A percentile compares a stretch with the other conserved stretches of the same genome.
Conservation (phyloP, 2,888 invertebrate species). For the Petrolisthes manimaculis region DNA sequence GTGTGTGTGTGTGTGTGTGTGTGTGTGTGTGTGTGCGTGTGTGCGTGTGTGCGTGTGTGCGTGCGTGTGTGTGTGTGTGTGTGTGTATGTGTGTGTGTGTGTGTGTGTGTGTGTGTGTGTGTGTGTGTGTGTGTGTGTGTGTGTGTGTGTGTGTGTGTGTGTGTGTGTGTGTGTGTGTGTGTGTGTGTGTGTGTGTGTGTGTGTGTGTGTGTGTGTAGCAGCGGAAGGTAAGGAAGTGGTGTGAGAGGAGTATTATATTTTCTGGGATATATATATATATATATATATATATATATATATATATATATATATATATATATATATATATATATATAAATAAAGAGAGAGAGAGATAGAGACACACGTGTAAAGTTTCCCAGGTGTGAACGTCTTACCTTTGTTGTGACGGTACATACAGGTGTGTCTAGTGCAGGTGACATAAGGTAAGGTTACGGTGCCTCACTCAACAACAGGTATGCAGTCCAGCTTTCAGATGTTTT, state of each 20-base stretch:
- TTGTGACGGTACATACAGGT: background rate
- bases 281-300: no score
- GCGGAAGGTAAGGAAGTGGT: no score
- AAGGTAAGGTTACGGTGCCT: no score
- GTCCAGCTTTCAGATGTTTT: no score
- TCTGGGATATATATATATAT: no score
- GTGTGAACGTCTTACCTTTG: background rate
- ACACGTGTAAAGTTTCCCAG: background rate
- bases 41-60: background rate
- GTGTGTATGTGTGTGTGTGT: background rate
- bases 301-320: no score
- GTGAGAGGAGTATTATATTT: no score
- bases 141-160: conserved; percentile 23
- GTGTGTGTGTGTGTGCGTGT: conserved; percentile 10
- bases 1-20: conserved; percentile 1
- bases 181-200: background rate
- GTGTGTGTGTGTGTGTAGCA: background rate
- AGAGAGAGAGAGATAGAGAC: background rate
- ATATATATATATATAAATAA: background rate
- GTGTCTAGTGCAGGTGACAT: background rate
- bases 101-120: background rate
- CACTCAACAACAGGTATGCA: no score
- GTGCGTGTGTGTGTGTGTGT: conserved; percentile 12
- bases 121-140: conserved; percentile 22
- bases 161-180: conserved; percentile 20